phyloP scores from a whole-genome alignment of 2,888 invertebrate genomes.

The Heterodera filipjevi region DNA sequence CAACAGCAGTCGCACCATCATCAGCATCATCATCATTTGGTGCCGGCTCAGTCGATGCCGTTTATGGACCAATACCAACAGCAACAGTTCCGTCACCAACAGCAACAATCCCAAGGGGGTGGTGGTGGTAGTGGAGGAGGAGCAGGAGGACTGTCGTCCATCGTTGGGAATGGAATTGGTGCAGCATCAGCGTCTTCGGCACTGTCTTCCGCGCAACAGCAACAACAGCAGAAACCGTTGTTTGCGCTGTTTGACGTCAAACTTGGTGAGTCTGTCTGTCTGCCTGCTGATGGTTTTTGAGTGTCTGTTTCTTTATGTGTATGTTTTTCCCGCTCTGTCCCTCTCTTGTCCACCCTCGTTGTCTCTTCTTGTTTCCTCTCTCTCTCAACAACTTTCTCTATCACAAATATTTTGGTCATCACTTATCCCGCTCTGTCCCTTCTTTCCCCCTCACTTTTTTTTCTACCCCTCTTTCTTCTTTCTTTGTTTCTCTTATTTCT shows the following conservation, averaged over 20 bases:
- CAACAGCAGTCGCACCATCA: neutral
- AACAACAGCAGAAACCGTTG: conserved; percentile 11
- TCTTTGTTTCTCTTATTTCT: too few relatives aligned
- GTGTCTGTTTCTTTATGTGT: neutral
- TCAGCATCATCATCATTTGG: neutral
- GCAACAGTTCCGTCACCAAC: neutral
- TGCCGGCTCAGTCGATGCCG: neutral
- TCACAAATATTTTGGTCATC: too few relatives aligned
- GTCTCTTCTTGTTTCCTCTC: too few relatives aligned
- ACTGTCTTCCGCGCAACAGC: neutral
- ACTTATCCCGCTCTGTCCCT: too few relatives aligned
- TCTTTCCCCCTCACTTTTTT: too few relatives aligned
- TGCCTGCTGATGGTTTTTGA: too few relatives aligned
- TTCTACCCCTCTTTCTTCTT: too few relatives aligned
- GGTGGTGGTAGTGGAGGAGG: neutral
- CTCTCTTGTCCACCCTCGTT: too few relatives aligned
- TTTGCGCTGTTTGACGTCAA: conserved; percentile 18
- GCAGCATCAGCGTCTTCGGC: neutral
- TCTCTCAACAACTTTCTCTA: neutral
- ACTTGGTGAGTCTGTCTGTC: neutral
- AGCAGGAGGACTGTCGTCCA: neutral
- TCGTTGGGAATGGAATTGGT: neutral
- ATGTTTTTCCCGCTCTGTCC: neutral
- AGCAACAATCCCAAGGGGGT: neutral
- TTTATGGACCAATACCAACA: neutral